phyloP scores from a whole-genome alignment of 2,888 invertebrate genomes.

The Epinotia demarniana region DNA sequence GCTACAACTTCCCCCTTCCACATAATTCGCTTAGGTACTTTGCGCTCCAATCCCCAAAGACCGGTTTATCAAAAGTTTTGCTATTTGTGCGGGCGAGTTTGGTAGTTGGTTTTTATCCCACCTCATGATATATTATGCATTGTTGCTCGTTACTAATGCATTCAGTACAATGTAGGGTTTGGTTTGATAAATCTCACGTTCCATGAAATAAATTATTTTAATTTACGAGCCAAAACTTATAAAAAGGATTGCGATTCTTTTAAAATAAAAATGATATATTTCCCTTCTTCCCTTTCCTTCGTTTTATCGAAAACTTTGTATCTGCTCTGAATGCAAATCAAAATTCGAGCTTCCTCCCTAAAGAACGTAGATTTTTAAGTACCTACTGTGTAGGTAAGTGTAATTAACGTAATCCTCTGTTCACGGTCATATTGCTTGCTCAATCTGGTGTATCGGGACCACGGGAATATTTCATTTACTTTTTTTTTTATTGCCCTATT shows the following conservation, averaged over 20 bases:
- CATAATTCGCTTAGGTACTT: slow-evolving; percentile 56
- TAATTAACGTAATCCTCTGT: slow-evolving; percentile 64
- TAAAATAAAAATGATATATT: slow-evolving; percentile 2
- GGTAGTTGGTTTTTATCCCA: slow-evolving; percentile 39
- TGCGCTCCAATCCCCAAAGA: slow-evolving; percentile 44
- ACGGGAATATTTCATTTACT: slow-evolving; percentile 55
- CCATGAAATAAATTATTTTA: background rate
- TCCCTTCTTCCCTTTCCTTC: background rate
- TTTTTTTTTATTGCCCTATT: slow-evolving; percentile 79
- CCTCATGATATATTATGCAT: slow-evolving; percentile 23
- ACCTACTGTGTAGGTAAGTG: no score
- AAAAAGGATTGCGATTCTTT: background rate
- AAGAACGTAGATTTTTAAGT: slow-evolving; percentile 46
- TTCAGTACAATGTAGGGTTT: slow-evolving; percentile 7
- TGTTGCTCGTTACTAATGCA: slow-evolving; percentile 7
- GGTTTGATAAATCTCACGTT: slow-evolving; percentile 9
- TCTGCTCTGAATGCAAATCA: slow-evolving; percentile 18
- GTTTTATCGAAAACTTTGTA: slow-evolving; percentile 10
- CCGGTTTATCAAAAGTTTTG: slow-evolving; percentile 40
- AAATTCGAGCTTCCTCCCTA: slow-evolving; percentile 1
- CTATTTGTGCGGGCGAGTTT: slow-evolving; percentile 38
- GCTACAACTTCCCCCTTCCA: slow-evolving; percentile 52
- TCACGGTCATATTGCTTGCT: slow-evolving; percentile 51
- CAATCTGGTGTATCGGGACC: slow-evolving; percentile 54
- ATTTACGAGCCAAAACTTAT: background rate